phyloP scores from a whole-genome alignment of 2,797 vertebrate species.

The Siniperca obscura region DNA sequence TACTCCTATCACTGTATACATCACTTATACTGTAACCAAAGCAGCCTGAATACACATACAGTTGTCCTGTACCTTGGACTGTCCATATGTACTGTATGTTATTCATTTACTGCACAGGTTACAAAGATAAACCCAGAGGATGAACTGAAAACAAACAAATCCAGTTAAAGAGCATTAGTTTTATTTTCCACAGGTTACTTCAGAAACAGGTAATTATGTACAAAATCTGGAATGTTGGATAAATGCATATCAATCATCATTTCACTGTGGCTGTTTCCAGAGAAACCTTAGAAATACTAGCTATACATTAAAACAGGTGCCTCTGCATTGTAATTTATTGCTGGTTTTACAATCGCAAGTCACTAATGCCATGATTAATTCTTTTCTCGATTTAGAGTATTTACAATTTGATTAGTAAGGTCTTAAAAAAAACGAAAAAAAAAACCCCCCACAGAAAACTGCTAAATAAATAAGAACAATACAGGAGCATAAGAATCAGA shows the following conservation, averaged over 20 bases:
- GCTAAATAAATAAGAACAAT: conserved; percentile 91
- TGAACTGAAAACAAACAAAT: conserved; percentile 35
- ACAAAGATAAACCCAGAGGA: not conserved
- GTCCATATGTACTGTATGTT: not conserved
- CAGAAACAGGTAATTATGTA: conserved; percentile 94
- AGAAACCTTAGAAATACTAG: conserved; percentile 84
- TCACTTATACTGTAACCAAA: not conserved
- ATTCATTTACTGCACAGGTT: not conserved
- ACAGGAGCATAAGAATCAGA: conserved; percentile 75
- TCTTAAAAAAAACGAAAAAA: conserved; percentile 67
- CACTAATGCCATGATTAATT: conserved; percentile 87
- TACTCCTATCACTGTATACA: not conserved
- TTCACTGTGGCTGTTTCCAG: conserved; percentile 85
- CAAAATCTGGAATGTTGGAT: conserved; percentile 97
- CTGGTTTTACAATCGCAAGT: conserved; percentile 88
- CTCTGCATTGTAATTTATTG: conserved; percentile 92
- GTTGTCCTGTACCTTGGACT: not conserved
- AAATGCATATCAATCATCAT: conserved; percentile 90
- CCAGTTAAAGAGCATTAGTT: conserved; percentile 92
- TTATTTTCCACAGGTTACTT: conserved; percentile 93
- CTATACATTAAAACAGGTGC: conserved; percentile 87
- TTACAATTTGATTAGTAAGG: conserved; percentile 89
- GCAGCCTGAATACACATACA: not conserved
- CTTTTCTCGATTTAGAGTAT: conserved; percentile 81
- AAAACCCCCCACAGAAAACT: conserved; percentile 73